Conservation (phyloP, 1,140 invertebrate genomes). For the Drosophila nigrodunni region DNA sequence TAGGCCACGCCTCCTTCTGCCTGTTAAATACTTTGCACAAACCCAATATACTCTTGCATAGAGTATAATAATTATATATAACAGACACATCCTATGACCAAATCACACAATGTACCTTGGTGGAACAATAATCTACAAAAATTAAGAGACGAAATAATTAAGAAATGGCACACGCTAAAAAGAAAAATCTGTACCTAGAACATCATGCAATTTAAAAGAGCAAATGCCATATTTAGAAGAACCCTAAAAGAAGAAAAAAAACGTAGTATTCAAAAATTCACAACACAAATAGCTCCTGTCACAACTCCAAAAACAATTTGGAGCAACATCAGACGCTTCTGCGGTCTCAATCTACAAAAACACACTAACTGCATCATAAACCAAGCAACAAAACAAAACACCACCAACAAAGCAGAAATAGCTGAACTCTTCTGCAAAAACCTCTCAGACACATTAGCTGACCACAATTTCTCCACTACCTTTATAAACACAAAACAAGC, state of each 20-base stretch:
- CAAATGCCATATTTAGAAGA: constrained; percentile 25
- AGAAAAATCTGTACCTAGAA: neutral
- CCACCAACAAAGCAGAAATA: no score
- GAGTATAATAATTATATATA: no score
- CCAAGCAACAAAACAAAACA: no score
- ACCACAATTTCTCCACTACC: no score
- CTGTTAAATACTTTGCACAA: no score
- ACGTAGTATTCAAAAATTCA: neutral
- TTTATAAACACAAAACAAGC: no score
- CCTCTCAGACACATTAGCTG: no score
- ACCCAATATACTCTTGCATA: no score
- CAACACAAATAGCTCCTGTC: constrained; percentile 17
- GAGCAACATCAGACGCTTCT: constrained; percentile 7
- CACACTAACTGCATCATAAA: neutral
- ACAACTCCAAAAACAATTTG: constrained; percentile 4
- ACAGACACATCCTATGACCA: no score
- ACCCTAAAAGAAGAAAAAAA: constrained; percentile 18
- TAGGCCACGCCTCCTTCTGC: no score
- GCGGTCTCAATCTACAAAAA: constrained; percentile 10
- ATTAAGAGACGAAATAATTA: neutral
- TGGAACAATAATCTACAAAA: constrained; percentile 4
- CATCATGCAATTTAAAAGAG: constrained; percentile 12
- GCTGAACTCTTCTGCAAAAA: no score
- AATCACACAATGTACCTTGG: no score
- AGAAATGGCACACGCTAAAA: constrained; percentile 1